These are phyloP conservation scores for Agapetus fuscipes DNA, from an alignment of 2,888 invertebrate species.

Conservation along the genomic window DNA sequence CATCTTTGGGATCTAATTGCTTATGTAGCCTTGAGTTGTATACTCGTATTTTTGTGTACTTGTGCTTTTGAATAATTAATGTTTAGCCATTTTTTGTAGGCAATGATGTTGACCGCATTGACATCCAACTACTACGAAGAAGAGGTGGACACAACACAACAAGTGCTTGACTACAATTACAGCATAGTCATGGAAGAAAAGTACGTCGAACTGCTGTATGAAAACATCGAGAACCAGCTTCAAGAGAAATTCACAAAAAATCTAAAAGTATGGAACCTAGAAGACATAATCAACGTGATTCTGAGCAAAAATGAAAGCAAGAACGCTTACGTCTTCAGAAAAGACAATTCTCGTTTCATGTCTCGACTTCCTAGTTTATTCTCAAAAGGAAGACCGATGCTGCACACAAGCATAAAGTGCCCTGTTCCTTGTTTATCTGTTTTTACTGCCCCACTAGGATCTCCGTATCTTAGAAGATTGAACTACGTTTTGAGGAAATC, in stretches of 20 bases:
- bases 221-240: not conserved
- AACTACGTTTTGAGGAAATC: constrained; percentile 37
- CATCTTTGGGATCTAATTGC: too few species aligned
- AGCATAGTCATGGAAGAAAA: constrained; percentile 3
- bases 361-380: constrained; percentile 26
- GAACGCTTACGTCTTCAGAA: constrained; percentile 42
- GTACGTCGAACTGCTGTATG: not conserved
- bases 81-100: too few species aligned
- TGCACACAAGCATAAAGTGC: constrained; percentile 40
- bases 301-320: constrained; percentile 31
- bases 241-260: not conserved
- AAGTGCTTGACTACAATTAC: constrained; percentile 25
- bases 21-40: too few species aligned
- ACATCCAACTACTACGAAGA: constrained; percentile 27
- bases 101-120: constrained; percentile 30
- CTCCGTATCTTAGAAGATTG: constrained; percentile 43
- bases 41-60: too few species aligned
- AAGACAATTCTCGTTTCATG: constrained; percentile 30
- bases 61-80: too few species aligned
- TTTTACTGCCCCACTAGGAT: constrained; percentile 47
- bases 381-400: constrained; percentile 36
- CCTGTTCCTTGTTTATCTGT: constrained; percentile 47
- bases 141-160: constrained; percentile 27
- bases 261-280: not conserved
- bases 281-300: not conserved